phyloP scores from a whole-genome alignment of 2,888 invertebrate species.

The Megalurothrips usitatus region DNA sequence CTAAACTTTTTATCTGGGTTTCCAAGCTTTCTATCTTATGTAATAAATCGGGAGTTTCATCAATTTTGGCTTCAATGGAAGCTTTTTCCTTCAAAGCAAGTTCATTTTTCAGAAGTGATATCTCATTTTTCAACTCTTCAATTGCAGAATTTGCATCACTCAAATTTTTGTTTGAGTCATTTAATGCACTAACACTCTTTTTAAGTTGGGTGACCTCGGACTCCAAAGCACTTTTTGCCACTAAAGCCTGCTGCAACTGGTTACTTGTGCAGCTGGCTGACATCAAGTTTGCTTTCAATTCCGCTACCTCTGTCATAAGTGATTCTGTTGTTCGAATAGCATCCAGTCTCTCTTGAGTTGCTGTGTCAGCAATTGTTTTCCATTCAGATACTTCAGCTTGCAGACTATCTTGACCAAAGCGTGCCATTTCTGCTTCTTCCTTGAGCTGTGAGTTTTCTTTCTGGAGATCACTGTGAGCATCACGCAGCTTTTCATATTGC shows the following conservation, averaged over 20 bases:
- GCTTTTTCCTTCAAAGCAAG: neutral
- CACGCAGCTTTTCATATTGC: neutral
- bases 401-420: constrained; percentile 28
- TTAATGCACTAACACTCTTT: neutral
- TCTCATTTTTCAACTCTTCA: neutral
- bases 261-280: neutral
- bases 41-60: neutral
- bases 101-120: neutral
- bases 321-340: neutral
- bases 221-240: neutral
- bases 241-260: neutral
- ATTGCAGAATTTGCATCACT: neutral
- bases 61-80: neutral
- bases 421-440: constrained; percentile 14
- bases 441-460: constrained; percentile 2
- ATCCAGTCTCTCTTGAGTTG: constrained; percentile 1
- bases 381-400: constrained; percentile 29
- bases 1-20: neutral
- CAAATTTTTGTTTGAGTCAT: constrained; percentile 4
- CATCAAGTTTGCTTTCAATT: neutral
- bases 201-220: neutral
- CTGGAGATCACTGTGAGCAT: neutral
- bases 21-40: neutral
- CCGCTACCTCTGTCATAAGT: neutral
- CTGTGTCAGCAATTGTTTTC: constrained; percentile 13